phyloP scores from a whole-genome alignment of 2,797 vertebrate genomes.

The Schizothorax lantsangensis region DNA sequence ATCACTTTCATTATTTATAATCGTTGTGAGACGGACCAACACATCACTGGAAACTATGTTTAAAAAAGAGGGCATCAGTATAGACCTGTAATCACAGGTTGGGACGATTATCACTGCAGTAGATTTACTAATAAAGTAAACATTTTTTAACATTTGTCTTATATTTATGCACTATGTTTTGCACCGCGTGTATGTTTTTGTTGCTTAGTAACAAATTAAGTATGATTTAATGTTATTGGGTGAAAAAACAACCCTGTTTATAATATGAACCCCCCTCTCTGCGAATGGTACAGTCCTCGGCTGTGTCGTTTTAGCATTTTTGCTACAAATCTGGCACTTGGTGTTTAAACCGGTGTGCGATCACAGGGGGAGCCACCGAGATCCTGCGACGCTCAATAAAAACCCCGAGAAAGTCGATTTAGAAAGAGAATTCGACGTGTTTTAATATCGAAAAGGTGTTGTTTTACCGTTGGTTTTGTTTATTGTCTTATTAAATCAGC shows the following conservation, averaged over 20 bases:
- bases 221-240: neutral
- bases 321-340: constrained; percentile 71
- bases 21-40: constrained; percentile 1
- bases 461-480: constrained; percentile 10
- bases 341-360: constrained; percentile 70
- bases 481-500: constrained; percentile 49
- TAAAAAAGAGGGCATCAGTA: constrained; percentile 5
- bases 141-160: neutral
- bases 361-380: constrained; percentile 63
- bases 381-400: constrained; percentile 47
- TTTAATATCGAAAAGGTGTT: constrained; percentile 27
- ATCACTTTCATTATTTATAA: constrained; percentile 42
- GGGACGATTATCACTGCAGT: neutral
- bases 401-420: neutral
- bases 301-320: constrained; percentile 78
- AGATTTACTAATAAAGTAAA: neutral
- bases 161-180: too few species aligned
- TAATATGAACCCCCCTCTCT: constrained; percentile 4
- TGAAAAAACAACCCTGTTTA: neutral
- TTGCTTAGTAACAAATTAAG: constrained; percentile 35
- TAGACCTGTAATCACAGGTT: neutral
- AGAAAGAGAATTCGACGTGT: neutral
- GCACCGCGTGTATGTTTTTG: accelerated
- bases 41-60: constrained; percentile 4
- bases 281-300: constrained; percentile 69